Evolutionary conservation across 1,140 invertebrate genomes (phyloP), one percentile per base, ranked within the genome.

Genomic region (Oncopodura yosiiana): DNA sequence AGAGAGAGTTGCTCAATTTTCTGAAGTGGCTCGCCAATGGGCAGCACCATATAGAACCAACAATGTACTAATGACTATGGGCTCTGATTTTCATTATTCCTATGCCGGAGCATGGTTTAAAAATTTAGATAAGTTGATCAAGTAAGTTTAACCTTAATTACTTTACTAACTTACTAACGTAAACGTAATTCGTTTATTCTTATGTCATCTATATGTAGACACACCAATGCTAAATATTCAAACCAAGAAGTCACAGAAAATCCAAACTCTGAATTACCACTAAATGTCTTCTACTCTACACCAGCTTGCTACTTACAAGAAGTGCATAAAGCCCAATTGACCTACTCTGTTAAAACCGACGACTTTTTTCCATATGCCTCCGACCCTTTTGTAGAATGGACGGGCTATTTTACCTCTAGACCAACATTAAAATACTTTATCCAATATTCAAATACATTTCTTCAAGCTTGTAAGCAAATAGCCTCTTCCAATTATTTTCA

Each of bases 321-420:
- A 3, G 61, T 81, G 9, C 72, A 80, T 63, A 66, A 73, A 43
- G 68, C 73, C 46, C 73, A 77, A 68, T 66, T 69, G n/a, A 72
- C 66, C 3, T 79, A 74, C 67, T 59, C 76, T 53, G 72, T 67
- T 34, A 83, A 76, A 66, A 69, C 68, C 2, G 81, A 86, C 61
- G 87, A 60, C 30, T 77, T 77, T 43, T 79, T 89, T 36, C 86
- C 87, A 0, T 90, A 89, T 66, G 82, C 82, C 2, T 77, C 76
- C 60, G 75, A 80, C 50, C 67, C 73, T 2, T 77, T 85, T 60
- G 75, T 77, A 0, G 88, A 81, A 65, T 91, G 86, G 87, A 85
- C 84, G 2, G 87, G 87, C 1, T 91, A 84, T 67, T 91, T 83
- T 66, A 85, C 82, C 1, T 87, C 84, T 0, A 70, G 81, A 60